A percentile compares a stretch with the other conserved stretches of the same genome.
phyloP scores from a whole-genome alignment of 2,797 vertebrate genomes.

The Argya squamiceps region DNA sequence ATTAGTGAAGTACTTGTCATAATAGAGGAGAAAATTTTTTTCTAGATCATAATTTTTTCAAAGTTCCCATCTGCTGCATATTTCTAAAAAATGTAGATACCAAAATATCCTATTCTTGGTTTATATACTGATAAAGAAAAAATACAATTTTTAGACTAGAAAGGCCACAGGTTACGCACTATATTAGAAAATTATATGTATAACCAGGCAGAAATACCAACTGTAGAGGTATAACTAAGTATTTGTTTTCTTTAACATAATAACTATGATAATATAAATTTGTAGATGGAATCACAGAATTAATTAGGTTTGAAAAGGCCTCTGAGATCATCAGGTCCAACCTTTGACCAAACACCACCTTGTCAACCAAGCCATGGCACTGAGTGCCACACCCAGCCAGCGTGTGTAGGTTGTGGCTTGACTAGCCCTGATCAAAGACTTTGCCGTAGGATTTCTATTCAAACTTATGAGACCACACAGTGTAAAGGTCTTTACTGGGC shows the following conservation, averaged over 20 bases:
- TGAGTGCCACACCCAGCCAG: rapidly evolving
- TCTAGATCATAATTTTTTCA: background rate
- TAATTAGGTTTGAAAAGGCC: background rate
- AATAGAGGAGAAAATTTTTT: background rate
- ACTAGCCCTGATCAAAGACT: background rate
- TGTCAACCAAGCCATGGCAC: background rate
- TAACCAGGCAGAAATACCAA: background rate
- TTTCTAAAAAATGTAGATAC: background rate
- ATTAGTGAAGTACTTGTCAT: background rate
- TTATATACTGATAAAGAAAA: background rate
- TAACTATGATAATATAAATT: background rate
- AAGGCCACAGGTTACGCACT: background rate
- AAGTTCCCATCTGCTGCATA: background rate
- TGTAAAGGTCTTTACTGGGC: background rate
- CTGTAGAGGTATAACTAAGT: background rate
- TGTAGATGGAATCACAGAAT: background rate
- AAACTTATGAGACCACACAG: background rate
- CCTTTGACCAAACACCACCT: background rate
- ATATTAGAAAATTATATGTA: background rate
- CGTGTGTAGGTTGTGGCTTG: background rate
- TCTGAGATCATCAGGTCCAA: background rate
- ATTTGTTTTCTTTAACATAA: background rate
- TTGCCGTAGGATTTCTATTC: background rate
- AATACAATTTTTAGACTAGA: background rate
- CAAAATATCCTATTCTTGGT: background rate